phyloP scores from a whole-genome alignment of 2,797 vertebrate genomes.

The Odontamblyopus lacepedii region DNA sequence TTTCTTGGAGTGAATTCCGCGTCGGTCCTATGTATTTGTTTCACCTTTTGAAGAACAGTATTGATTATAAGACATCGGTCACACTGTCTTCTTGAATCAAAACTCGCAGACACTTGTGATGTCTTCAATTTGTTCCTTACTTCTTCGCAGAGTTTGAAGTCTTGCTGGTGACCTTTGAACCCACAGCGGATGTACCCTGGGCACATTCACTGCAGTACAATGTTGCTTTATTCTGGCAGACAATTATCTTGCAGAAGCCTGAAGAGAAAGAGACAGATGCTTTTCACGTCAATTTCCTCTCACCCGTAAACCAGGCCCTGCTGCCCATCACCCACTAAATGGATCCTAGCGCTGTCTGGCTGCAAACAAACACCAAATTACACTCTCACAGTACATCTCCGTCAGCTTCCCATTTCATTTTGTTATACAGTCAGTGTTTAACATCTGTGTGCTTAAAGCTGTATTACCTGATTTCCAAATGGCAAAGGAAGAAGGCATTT shows the following conservation, averaged over 20 bases:
- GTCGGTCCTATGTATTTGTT: conserved; percentile 33
- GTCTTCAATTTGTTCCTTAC: conserved; percentile 37
- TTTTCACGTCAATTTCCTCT: conserved; percentile 53
- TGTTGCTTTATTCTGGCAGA: conserved; percentile 64
- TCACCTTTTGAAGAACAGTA: conserved; percentile 41
- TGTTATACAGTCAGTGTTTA: conserved; percentile 28
- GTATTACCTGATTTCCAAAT: background rate
- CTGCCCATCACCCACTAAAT: conserved; percentile 44
- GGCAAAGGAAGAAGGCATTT: background rate
- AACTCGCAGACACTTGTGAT: conserved; percentile 26
- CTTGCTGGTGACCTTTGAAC: conserved; percentile 30
- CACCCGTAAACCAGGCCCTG: conserved; percentile 51
- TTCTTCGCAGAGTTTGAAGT: conserved; percentile 55
- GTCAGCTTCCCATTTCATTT: conserved; percentile 30
- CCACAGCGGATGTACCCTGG: conserved; percentile 22
- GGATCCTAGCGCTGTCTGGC: conserved; percentile 15
- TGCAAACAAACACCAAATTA: conserved; percentile 24
- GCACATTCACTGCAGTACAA: conserved; percentile 30
- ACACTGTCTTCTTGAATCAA: conserved; percentile 21
- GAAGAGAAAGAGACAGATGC: conserved; percentile 46
- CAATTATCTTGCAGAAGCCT: conserved; percentile 70
- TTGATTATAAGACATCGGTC: conserved; percentile 33
- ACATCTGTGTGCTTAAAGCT: conserved; percentile 23
- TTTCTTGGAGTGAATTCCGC: conserved; percentile 34
- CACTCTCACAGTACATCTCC: conserved; percentile 3